These are phyloP conservation scores for Lepisosteus osseus DNA, from an alignment of 2,113 vertebrate species.

Conservation along the genomic window DNA sequence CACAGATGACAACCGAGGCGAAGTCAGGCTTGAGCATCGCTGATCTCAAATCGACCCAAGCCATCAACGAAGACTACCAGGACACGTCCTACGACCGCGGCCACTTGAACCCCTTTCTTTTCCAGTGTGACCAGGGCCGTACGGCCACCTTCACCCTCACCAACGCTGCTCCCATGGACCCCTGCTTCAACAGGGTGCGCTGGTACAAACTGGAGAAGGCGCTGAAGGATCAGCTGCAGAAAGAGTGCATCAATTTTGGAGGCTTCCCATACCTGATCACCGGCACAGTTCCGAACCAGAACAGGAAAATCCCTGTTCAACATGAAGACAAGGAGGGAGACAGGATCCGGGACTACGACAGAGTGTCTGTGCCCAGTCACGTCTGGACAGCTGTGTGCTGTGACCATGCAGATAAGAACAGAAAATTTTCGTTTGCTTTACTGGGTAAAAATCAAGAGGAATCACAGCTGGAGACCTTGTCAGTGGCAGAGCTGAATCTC, in stretches of 20 bases:
- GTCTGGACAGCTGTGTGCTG: constrained; percentile 40
- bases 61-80: constrained; percentile 18
- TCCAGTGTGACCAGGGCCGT: constrained; percentile 1
- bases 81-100: constrained; percentile 26
- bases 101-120: constrained; percentile 30
- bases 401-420: not conserved
- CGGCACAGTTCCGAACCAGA: constrained; percentile 15
- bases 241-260: not conserved
- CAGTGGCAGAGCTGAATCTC: not conserved
- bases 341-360: not conserved
- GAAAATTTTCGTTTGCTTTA: constrained; percentile 32
- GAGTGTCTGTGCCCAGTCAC: constrained; percentile 24
- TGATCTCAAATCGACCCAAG: not conserved
- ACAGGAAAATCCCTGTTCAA: constrained; percentile 9
- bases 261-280: constrained; percentile 24
- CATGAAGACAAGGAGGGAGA: not conserved
- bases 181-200: constrained; percentile 18
- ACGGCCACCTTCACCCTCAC: constrained; percentile 32
- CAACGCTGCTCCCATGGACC: constrained; percentile 30
- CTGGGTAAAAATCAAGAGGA: constrained; percentile 20
- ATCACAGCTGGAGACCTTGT: not conserved
- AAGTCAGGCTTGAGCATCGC: no score
- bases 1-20: no score
- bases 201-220: constrained; percentile 5
- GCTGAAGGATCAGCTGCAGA: not conserved